A percentile compares a stretch with the other conserved stretches of the same genome.
Conservation (phyloP, 2,113 vertebrate species). For the Menura novaehollandiae region DNA sequence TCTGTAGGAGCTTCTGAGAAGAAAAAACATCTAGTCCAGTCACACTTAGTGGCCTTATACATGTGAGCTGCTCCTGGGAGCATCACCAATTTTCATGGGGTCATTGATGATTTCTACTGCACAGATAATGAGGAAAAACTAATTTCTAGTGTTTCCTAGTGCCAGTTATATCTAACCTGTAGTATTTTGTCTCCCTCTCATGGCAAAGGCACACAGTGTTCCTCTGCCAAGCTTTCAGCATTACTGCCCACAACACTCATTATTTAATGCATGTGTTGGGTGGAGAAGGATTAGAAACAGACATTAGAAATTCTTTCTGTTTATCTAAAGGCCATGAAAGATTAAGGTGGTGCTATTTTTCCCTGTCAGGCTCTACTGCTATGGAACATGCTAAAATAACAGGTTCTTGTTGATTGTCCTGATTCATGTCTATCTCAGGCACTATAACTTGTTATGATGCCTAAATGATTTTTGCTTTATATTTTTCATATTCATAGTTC, state of each 20-base stretch:
- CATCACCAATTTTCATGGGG: neutral
- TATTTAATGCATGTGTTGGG: neutral
- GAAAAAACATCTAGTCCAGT: neutral
- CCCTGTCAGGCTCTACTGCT: accelerated
- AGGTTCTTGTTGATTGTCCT: neutral
- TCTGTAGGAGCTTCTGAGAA: neutral
- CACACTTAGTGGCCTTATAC: neutral
- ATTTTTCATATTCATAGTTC: no score
- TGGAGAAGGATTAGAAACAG: neutral
- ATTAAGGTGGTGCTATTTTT: neutral
- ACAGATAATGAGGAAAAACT: neutral
- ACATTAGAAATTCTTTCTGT: neutral
- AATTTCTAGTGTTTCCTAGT: neutral
- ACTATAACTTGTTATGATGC: no score
- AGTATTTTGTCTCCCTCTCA: neutral
- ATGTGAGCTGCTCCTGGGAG: neutral
- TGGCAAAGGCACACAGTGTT: neutral
- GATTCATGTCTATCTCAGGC: neutral
- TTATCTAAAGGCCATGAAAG: neutral
- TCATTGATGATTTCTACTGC: neutral
- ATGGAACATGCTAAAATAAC: neutral
- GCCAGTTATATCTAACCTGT: neutral
- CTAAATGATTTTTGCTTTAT: no score
- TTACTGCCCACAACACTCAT: neutral
- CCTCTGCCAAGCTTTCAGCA: neutral